Evolutionary conservation across 2,113 vertebrate genomes (phyloP), one percentile per base, ranked within the genome.

Genomic region (Narcine bancroftii): DNA sequence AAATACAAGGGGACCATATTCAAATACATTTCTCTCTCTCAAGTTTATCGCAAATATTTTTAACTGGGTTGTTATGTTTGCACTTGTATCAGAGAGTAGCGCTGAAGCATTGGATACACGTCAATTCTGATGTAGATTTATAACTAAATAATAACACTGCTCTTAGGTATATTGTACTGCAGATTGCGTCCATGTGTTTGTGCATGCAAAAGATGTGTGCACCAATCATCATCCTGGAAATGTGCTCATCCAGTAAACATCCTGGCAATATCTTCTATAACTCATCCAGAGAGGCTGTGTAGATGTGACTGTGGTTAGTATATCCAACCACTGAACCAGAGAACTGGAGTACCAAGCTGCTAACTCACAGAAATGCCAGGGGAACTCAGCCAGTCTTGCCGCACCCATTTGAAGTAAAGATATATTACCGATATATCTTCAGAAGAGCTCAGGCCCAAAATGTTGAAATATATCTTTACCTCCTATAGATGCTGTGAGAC

Each of bases 291-390:
- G 47, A n/a, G 4, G 13, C 29, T 99, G 99, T 0, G 98, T 99
- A 0, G 99, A 98, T 42, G 98, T 99, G 36, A 98, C 98, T 1
- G 97, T 98, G 24, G 96, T 97, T 3, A 98, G 97, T 73, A 99
- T 97, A 94, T 99, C 97, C 89, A 98, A 98, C 97, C 98, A 99
- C 94, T 99, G 98, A 1, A 98, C 98, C 95, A 99, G 93, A 26
- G 97, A 93, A 94, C 96, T 98, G 93, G 98, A 99, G 94, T 99
- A 99, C 99, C 99, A 99, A 56, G 98, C 98, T 2, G 96, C 97
- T 93, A 99, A 95, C 94, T 99, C 99, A n/a, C n/a, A n/a, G n/a
- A n/a, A n/a, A n/a, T n/a, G n/a, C n/a, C n/a, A n/a, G n/a, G n/a
- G n/a, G n/a, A n/a, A n/a, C n/a, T n/a, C n/a, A n/a, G n/a, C n/a